Conservation (phyloP, 2,113 vertebrate genomes). For the Colinus virginianus region DNA sequence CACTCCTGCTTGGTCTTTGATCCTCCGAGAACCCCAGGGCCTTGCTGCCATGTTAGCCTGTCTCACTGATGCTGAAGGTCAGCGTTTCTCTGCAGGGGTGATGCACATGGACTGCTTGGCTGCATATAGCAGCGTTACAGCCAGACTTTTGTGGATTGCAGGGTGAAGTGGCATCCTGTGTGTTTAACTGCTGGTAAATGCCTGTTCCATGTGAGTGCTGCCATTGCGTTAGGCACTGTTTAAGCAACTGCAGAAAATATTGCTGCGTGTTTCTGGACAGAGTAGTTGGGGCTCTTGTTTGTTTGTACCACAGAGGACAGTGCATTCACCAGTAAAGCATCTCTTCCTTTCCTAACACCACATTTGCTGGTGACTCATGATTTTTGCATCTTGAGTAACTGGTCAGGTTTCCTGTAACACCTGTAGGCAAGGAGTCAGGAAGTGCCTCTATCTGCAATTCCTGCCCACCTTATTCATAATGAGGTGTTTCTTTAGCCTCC, state of each 20-base stretch:
- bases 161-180: background rate
- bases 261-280: background rate
- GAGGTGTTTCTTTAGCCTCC: background rate
- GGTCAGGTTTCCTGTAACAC: slow-evolving; percentile 33
- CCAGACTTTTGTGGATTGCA: background rate
- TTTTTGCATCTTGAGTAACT: slow-evolving; percentile 19
- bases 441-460: background rate
- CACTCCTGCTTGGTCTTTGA: fast-evolving
- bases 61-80: fast-evolving
- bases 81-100: background rate
- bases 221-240: background rate
- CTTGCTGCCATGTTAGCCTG: background rate
- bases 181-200: background rate
- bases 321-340: background rate
- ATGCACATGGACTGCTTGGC: fast-evolving
- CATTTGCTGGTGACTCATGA: background rate
- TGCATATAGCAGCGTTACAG: fast-evolving
- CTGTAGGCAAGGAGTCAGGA: background rate
- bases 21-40: background rate
- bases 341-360: background rate
- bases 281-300: background rate
- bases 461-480: background rate
- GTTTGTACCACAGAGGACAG: background rate
- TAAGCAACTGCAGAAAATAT: background rate
- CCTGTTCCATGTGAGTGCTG: background rate